Base-by-base conservation (phyloP, 2,888 invertebrate genomes). In the Galerucella calmariensis region DNA sequence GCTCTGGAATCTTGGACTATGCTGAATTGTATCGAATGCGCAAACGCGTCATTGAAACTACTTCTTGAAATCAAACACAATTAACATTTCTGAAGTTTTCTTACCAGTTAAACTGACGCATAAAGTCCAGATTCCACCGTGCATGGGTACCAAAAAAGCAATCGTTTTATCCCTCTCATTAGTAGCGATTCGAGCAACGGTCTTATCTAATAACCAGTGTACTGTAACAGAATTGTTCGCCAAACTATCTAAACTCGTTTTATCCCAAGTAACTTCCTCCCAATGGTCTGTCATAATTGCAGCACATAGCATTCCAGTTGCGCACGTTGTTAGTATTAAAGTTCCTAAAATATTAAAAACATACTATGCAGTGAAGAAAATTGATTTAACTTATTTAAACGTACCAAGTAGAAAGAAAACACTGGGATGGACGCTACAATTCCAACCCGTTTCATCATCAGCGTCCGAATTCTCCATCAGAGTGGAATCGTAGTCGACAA, bases 271-370 rank as follows among this genome's bases (percentile, higher is more conserved):
- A 78, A 96, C 94, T 85, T 94, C 93, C 88, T 96, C 96, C 96
- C 96, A 96, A 86, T 95, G 94, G 85, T 95, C 94, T 75, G 95
- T 95, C 93, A 96, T 95, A 85, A 96, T 94, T 79, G 96, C 94
- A 3, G 93, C 93, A 85, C 94, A 95, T 58, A 95, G 88, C 92
- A 95, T 92, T 48, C 93, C 93, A 67, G 95, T 94, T 46, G 94
- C 94, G 83, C 93, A 92, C 72, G 92, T 92, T 82, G 92, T 94
- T 89, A 93, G 90, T 84, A 92, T 90, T 84, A 92, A 86, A 14
- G 92, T 92, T 58, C 82, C 82, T 82, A 35, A 63, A 79, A 74
- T 35, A 44, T 62, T 35, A 11, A 48, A 4, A 48, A 48, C 14
- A 12, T 48, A 12, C 2, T 11, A 46, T 12, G 27, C 2, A 27